These are phyloP conservation scores for Uromys caudimaculatus DNA, from an alignment of 2,797 vertebrate genomes.

Conservation along the genomic window DNA sequence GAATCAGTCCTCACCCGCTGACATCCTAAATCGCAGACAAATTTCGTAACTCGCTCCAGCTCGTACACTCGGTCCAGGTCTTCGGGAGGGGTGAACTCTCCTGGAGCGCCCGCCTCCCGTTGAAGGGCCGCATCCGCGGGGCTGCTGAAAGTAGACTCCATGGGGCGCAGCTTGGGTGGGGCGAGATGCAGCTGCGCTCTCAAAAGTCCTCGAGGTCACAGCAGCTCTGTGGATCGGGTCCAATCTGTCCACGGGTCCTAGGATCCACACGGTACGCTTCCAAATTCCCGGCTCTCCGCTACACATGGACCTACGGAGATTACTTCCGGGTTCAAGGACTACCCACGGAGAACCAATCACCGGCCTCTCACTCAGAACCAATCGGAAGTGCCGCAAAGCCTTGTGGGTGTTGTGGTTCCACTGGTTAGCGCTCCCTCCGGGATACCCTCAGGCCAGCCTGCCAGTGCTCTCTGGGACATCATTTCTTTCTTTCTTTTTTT, in stretches of 20 bases:
- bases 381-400: neutral
- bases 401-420: constrained; percentile 64
- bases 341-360: constrained; percentile 42
- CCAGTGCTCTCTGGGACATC: neutral
- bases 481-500: too few species aligned
- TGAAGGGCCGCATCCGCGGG: constrained; percentile 89
- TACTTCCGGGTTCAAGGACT: constrained; percentile 67
- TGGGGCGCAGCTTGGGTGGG: constrained; percentile 61
- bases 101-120: constrained; percentile 79
- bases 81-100: constrained; percentile 59
- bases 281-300: neutral
- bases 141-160: constrained; percentile 92
- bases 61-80: constrained; percentile 90
- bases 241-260: rapidly evolving
- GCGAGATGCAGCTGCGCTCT: neutral
- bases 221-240: neutral
- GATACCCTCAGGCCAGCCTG: neutral
- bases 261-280: rapidly evolving
- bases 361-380: neutral
- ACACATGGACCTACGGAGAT: neutral
- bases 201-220: neutral
- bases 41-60: constrained; percentile 89
- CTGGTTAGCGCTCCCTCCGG: rapidly evolving
- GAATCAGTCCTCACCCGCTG: constrained; percentile 63
- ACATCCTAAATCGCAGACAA: constrained; percentile 58